Conservation (phyloP, 2,113 vertebrate genomes). For the Ranitomeya variabilis region DNA sequence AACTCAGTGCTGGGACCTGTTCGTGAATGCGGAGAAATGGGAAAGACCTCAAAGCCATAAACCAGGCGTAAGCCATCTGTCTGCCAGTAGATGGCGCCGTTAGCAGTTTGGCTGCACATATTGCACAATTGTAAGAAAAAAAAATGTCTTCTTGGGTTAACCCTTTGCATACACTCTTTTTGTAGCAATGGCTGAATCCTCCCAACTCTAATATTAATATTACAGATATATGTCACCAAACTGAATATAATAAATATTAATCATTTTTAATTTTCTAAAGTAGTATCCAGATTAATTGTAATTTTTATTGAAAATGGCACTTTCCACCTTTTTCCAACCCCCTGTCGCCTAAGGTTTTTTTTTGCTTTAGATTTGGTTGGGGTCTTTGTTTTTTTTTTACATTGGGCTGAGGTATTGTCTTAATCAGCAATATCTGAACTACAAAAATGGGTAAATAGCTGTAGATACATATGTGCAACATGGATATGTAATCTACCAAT, state of each 20-base stretch:
- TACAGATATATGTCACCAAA: neutral
- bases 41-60: neutral
- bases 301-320: neutral
- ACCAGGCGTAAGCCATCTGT: neutral
- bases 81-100: constrained; percentile 50
- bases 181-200: neutral
- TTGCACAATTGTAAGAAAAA: neutral
- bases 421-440: neutral
- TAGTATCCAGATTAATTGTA: too few species aligned
- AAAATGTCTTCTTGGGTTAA: neutral
- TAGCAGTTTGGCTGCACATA: constrained; percentile 35
- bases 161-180: neutral
- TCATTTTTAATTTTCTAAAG: neutral
- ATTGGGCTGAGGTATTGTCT: too few species aligned
- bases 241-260: neutral
- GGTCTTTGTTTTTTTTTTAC: too few species aligned
- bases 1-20: constrained; percentile 10
- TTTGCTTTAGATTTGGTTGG: too few species aligned
- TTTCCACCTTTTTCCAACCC: too few species aligned
- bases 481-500: neutral
- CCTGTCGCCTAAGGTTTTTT: too few species aligned
- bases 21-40: constrained; percentile 10
- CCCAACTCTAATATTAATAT: neutral
- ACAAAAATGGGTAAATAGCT: neutral
- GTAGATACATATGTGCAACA: neutral